Evolutionary conservation across 1,140 invertebrate genomes (phyloP).

Genomic region (Drosophila athabasca): DNA sequence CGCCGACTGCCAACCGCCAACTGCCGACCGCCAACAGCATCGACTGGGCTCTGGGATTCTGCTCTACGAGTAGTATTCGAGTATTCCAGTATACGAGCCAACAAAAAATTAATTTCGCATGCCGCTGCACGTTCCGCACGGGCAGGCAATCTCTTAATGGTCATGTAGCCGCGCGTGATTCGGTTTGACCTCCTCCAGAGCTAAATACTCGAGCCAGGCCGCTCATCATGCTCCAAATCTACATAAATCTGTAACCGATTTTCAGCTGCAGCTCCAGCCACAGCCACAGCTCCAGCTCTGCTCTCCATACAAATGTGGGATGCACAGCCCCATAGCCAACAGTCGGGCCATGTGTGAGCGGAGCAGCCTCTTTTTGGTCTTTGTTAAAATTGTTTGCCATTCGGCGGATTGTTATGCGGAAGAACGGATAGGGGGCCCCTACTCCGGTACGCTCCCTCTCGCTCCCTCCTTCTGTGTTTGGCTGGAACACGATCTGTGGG

Average conservation of each 20-base stretch:
- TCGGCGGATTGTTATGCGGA: constrained; percentile 60
- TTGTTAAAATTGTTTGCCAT: constrained; percentile 58
- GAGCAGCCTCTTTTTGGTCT: constrained; percentile 39
- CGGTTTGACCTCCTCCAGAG: constrained; percentile 68
- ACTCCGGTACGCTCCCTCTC: too few species aligned
- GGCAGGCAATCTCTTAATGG: constrained; percentile 64
- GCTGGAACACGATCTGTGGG: constrained; percentile 43
- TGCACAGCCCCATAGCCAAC: constrained; percentile 6
- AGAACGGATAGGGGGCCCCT: constrained; percentile 47
- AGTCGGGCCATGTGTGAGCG: constrained; percentile 39
- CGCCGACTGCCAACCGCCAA: background rate
- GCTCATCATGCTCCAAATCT: constrained; percentile 76
- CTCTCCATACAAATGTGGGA: constrained; percentile 49
- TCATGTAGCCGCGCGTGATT: constrained; percentile 76
- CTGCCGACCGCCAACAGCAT: too few species aligned
- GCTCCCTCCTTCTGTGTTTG: constrained; percentile 14
- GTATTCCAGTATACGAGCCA: background rate
- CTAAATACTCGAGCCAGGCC: constrained; percentile 25
- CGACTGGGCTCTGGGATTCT: constrained; percentile 5
- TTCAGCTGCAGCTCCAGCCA: constrained; percentile 1
- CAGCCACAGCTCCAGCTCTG: background rate
- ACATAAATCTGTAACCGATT: constrained; percentile 79
- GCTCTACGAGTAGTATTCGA: too few species aligned
- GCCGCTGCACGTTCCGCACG: constrained; percentile 66
- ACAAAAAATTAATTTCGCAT: constrained; percentile 72